Evolutionary conservation across 2,888 invertebrate genomes (phyloP).

Genomic region (Cryptocephalus moraei): DNA sequence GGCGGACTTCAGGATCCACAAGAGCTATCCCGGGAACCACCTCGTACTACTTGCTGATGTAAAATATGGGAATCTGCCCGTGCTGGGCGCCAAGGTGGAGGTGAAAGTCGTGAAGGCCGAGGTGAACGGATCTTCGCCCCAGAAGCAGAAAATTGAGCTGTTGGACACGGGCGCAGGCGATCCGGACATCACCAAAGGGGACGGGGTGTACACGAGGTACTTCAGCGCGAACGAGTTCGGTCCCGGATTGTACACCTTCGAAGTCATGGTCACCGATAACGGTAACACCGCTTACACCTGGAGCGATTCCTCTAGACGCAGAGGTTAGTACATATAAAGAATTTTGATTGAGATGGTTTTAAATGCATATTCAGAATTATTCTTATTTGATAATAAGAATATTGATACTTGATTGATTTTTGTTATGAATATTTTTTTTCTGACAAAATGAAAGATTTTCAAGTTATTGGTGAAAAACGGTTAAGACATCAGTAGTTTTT

Average conservation of each 20-base stretch:
- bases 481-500: no score
- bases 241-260: slow-evolving; percentile 42
- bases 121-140: slow-evolving; percentile 29
- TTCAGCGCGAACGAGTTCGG: slow-evolving; percentile 42
- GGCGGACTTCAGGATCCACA: slow-evolving; percentile 41
- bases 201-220: slow-evolving; percentile 56
- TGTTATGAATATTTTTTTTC: no score
- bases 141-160: slow-evolving; percentile 38
- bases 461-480: no score
- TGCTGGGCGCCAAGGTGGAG: slow-evolving; percentile 47
- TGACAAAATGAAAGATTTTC: no score
- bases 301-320: slow-evolving; percentile 27
- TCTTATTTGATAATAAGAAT: no score
- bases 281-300: slow-evolving; percentile 45
- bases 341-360: no score
- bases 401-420: no score
- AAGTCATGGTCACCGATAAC: slow-evolving; percentile 43
- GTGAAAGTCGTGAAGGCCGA: slow-evolving; percentile 38
- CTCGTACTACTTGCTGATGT: slow-evolving; percentile 45
- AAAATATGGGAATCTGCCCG: slow-evolving; percentile 45
- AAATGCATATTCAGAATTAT: no score
- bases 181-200: slow-evolving; percentile 52
- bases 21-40: slow-evolving; percentile 34
- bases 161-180: slow-evolving; percentile 52
- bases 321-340: slow-evolving; percentile 21